Percentiles rank a stretch among this genome's conserved stretches.
Evolutionary conservation across 1,140 invertebrate genomes (phyloP).

Genomic region (Drosophila subpulchrella): DNA sequence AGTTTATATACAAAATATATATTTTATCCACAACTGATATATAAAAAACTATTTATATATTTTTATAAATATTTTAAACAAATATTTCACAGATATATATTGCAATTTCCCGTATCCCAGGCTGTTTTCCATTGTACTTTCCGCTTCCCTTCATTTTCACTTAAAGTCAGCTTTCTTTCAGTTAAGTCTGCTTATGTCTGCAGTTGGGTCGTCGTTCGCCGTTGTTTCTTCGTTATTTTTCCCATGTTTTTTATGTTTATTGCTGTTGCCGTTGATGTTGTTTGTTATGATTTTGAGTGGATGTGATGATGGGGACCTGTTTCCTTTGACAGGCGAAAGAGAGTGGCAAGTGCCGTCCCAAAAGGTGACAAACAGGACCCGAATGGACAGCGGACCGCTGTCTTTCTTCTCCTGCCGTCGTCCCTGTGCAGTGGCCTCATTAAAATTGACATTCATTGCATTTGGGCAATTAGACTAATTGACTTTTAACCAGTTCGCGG

Average conservation of each 20-base stretch:
- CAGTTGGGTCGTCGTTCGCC: slow-evolving; percentile 2
- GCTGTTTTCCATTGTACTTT: neutral
- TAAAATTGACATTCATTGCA: slow-evolving; percentile 79
- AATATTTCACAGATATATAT: neutral
- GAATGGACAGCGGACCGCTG: neutral
- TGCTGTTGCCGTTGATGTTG: slow-evolving; percentile 41
- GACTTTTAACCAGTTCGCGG: slow-evolving; percentile 72
- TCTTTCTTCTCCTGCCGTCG: neutral
- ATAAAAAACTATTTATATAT: too few relatives aligned
- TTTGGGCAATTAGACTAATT: slow-evolving; percentile 78
- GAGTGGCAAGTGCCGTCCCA: neutral
- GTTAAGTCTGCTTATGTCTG: slow-evolving; percentile 29
- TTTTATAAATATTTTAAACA: too few relatives aligned
- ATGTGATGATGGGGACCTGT: slow-evolving; percentile 53
- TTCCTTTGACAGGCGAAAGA: slow-evolving; percentile 32
- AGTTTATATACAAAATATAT: too few relatives aligned
- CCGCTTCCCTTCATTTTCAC: too few relatives aligned
- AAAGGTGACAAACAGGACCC: slow-evolving; percentile 8
- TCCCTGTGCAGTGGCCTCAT: slow-evolving; percentile 69
- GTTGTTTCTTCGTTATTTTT: neutral
- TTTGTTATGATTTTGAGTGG: slow-evolving; percentile 60
- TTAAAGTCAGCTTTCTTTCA: slow-evolving; percentile 10
- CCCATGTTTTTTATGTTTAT: slow-evolving; percentile 19
- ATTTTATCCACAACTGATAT: too few relatives aligned
- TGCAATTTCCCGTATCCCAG: neutral